Percentiles rank a stretch among this genome's conserved stretches.
Evolutionary conservation across 2,797 vertebrate genomes (phyloP).

Genomic region (Sebastes trivittatus): DNA sequence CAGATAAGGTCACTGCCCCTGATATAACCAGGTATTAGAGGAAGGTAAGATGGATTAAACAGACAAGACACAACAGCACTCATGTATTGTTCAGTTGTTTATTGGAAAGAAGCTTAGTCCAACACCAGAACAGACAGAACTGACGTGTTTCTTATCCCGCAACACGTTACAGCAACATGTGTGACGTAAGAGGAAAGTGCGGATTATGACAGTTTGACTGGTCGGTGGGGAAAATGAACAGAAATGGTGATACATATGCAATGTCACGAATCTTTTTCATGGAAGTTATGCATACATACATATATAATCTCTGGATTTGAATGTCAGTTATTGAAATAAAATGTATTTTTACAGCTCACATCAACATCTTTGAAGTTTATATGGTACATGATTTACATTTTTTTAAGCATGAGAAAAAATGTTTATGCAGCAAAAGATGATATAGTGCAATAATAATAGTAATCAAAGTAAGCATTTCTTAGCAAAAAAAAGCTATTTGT

Average conservation of each 20-base stretch:
- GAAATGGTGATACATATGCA: not conserved
- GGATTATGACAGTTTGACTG: not conserved
- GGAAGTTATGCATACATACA: not conserved
- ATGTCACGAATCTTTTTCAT: not conserved
- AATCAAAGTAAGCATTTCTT: not conserved
- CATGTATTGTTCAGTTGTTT: constrained; percentile 66
- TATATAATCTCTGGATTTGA: not conserved
- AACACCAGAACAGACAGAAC: constrained; percentile 38
- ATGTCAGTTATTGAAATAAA: not conserved
- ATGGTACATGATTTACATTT: not conserved
- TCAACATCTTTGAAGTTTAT: not conserved
- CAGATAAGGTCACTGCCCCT: constrained; percentile 50
- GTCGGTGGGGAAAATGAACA: not conserved
- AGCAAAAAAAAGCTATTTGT: not conserved
- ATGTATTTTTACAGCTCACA: not conserved
- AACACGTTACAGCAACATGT: constrained; percentile 20
- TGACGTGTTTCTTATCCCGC: not conserved
- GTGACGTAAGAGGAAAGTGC: not conserved
- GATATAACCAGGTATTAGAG: constrained; percentile 66
- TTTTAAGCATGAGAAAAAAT: not conserved
- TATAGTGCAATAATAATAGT: not conserved
- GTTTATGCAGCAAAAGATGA: not conserved
- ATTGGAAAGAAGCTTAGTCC: constrained; percentile 60
- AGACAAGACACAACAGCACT: constrained; percentile 47
- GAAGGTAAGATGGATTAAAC: constrained; percentile 73